These are phyloP conservation scores for Laticauda colubrina DNA, from an alignment of 2,113 vertebrate species.

Conservation along the genomic window DNA sequence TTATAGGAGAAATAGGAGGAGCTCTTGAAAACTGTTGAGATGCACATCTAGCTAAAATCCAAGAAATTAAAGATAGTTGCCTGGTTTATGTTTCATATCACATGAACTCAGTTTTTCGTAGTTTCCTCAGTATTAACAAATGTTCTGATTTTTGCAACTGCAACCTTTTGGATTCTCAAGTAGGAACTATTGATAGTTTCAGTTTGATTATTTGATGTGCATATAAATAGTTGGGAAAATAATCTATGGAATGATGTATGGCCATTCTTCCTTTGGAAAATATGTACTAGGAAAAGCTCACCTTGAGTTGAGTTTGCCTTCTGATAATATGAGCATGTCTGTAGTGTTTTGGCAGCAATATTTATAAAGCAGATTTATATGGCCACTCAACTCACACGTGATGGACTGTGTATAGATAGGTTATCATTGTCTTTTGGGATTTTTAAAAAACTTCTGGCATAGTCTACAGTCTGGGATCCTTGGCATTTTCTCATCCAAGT, in stretches of 20 bases:
- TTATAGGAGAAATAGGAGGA: not conserved
- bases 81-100: not conserved
- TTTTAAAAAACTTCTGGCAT: not conserved
- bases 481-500: not conserved
- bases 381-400: not conserved
- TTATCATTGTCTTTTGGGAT: not conserved
- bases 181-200: not conserved
- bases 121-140: not conserved
- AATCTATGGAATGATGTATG: not conserved
- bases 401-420: not conserved
- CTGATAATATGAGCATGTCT: not conserved
- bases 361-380: not conserved
- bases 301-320: not conserved
- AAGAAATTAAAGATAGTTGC: not conserved
- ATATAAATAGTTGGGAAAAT: not conserved
- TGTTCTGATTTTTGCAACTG: not conserved
- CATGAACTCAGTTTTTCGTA: not conserved
- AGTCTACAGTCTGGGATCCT: not conserved
- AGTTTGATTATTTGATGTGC: not conserved
- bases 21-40: not conserved
- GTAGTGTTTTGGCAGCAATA: not conserved
- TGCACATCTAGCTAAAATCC: not conserved
- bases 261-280: not conserved
- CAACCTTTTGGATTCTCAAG: not conserved
- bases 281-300: not conserved